Evolutionary conservation across 2,797 vertebrate species (phyloP).

Genomic region (Erithacus rubecula): DNA sequence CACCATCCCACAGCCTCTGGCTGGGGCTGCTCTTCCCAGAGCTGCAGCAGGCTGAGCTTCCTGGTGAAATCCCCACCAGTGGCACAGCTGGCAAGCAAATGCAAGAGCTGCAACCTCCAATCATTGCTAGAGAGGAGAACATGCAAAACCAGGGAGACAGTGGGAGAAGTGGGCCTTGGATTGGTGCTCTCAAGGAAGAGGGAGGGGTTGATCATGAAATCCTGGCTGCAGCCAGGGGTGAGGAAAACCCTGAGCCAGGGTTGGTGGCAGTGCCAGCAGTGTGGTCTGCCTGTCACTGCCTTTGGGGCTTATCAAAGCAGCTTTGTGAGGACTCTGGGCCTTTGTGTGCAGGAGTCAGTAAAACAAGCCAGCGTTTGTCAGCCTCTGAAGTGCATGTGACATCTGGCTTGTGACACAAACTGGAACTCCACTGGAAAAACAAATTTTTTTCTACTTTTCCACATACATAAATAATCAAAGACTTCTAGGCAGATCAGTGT

Average conservation of each 20-base stretch:
- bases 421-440: neutral
- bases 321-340: neutral
- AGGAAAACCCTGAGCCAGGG: neutral
- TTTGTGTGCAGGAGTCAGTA: neutral
- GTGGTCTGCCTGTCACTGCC: neutral
- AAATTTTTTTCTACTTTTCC: neutral
- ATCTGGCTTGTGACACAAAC: neutral
- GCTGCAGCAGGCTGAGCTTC: neutral
- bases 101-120: neutral
- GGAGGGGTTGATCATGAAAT: accelerated
- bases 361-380: accelerated
- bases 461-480: neutral
- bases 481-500: neutral
- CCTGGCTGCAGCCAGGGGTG: neutral
- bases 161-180: neutral
- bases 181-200: neutral
- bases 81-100: neutral
- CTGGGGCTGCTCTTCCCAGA: neutral
- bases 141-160: neutral
- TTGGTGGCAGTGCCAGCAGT: neutral
- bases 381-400: neutral
- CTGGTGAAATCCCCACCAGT: neutral
- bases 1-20: slow-evolving; percentile 3
- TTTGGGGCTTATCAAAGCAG: neutral
- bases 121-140: neutral